Evolutionary conservation across 2,113 vertebrate species (phyloP).

Genomic region (Nipponia nippon): DNA sequence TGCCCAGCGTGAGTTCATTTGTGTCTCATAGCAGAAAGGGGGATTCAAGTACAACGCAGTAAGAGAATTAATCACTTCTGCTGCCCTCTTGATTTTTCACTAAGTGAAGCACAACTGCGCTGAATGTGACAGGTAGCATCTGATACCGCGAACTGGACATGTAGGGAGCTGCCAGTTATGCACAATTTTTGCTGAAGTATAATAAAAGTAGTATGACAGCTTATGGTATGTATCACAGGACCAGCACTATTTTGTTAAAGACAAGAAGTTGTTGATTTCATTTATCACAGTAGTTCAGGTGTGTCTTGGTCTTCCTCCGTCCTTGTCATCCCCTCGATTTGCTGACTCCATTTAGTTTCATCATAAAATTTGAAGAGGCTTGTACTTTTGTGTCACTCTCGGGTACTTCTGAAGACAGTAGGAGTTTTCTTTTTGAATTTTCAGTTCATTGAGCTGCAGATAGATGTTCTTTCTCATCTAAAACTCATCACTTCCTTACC

Average conservation of each 20-base stretch:
- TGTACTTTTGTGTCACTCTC: slow-evolving; percentile 6
- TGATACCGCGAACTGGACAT: not conserved
- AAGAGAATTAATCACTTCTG: not conserved
- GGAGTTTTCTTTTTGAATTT: slow-evolving; percentile 36
- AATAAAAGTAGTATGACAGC: not conserved
- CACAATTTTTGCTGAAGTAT: slow-evolving; percentile 8
- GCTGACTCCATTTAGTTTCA: slow-evolving; percentile 36
- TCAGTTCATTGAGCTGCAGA: slow-evolving; percentile 48
- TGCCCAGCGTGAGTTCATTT: not conserved
- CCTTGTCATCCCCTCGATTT: not conserved
- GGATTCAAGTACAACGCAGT: not conserved
- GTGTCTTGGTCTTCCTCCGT: not conserved
- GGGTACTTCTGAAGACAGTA: not conserved
- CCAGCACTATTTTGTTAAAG: not conserved
- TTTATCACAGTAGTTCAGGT: slow-evolving; percentile 34
- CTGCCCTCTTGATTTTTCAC: not conserved
- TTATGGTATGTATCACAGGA: not conserved
- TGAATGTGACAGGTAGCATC: not conserved
- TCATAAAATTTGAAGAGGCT: slow-evolving; percentile 34
- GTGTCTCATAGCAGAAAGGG: not conserved
- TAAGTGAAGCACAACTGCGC: not conserved
- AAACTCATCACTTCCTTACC: slow-evolving; percentile 40
- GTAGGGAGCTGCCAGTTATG: not conserved
- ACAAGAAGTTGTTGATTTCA: not conserved
- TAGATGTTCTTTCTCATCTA: slow-evolving; percentile 46